phyloP scores from a whole-genome alignment of 2,113 vertebrate genomes.

The Corythoichthys intestinalis region DNA sequence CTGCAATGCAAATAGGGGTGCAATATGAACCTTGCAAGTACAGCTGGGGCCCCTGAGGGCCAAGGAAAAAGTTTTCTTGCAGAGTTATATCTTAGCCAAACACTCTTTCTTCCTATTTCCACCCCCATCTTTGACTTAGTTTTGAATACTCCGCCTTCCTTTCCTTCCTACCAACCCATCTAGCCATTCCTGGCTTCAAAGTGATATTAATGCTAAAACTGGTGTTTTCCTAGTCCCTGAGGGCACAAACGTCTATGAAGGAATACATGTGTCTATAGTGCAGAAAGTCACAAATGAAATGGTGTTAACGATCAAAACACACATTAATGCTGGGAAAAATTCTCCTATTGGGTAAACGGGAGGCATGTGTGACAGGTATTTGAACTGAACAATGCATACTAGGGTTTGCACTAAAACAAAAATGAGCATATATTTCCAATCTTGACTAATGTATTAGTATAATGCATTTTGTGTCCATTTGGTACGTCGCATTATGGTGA shows the following conservation, averaged over 20 bases:
- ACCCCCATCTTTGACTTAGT: conserved; percentile 28
- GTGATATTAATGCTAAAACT: conserved; percentile 75
- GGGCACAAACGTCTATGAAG: conserved; percentile 57
- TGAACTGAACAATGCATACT: background rate
- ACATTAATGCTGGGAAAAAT: too few species aligned
- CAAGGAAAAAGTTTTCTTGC: conserved; percentile 50
- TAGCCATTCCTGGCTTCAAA: conserved; percentile 72
- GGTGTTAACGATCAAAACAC: too few species aligned
- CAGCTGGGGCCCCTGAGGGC: conserved; percentile 29
- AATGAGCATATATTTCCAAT: conserved; percentile 1
- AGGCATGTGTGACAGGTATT: background rate
- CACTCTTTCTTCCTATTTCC: conserved; percentile 15
- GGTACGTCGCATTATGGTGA: conserved; percentile 30
- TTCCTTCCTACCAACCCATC: conserved; percentile 17
- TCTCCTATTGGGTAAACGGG: background rate
- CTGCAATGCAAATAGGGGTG: conserved; percentile 37
- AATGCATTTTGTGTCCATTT: conserved; percentile 32
- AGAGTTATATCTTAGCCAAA: conserved; percentile 39
- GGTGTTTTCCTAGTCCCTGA: conserved; percentile 69
- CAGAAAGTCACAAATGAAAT: too few species aligned
- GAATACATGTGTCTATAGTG: conserved; percentile 56
- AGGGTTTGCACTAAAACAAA: conserved; percentile 9
- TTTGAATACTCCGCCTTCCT: conserved; percentile 7
- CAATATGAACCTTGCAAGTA: conserved; percentile 39
- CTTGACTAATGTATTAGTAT: conserved; percentile 11